Conservation (phyloP, 2,888 invertebrate species). For the Nomada flava region DNA sequence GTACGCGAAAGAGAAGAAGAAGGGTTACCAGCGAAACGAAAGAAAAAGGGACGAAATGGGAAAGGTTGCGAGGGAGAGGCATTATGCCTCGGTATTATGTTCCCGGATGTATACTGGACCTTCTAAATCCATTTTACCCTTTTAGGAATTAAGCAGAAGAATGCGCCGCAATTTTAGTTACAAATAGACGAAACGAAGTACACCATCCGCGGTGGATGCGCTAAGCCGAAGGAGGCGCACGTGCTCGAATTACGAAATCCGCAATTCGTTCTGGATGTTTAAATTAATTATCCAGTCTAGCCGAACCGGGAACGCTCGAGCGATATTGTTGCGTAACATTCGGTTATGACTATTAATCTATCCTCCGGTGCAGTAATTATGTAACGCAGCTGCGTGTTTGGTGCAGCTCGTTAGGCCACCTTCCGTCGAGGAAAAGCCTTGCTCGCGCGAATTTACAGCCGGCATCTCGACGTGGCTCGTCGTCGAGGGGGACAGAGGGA, state of each 20-base stretch:
- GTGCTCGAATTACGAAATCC: constrained; percentile 38
- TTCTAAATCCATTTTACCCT: neutral
- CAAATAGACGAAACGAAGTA: neutral
- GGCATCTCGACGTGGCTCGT: neutral
- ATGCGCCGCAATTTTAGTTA: neutral
- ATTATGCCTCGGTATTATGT: constrained; percentile 70
- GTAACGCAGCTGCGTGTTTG: constrained; percentile 68
- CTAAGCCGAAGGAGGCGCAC: neutral
- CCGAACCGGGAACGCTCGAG: constrained; percentile 37
- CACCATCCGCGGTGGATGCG: too few species aligned
- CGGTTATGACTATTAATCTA: constrained; percentile 70
- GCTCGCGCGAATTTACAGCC: constrained; percentile 61
- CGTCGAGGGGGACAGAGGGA: neutral
- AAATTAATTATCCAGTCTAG: constrained; percentile 47
- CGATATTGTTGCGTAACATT: constrained; percentile 64
- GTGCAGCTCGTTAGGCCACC: constrained; percentile 61
- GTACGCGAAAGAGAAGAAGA: constrained; percentile 58
- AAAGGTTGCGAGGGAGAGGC: constrained; percentile 63
- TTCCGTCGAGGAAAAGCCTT: constrained; percentile 53
- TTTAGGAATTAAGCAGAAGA: neutral
- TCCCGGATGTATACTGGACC: constrained; percentile 36
- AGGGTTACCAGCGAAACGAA: constrained; percentile 42
- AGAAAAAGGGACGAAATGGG: constrained; percentile 59
- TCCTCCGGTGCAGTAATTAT: constrained; percentile 67
- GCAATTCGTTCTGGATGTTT: constrained; percentile 31